These are phyloP conservation scores for Apeltes quadracus DNA, from an alignment of 2,113 vertebrate genomes.

Conservation along the genomic window DNA sequence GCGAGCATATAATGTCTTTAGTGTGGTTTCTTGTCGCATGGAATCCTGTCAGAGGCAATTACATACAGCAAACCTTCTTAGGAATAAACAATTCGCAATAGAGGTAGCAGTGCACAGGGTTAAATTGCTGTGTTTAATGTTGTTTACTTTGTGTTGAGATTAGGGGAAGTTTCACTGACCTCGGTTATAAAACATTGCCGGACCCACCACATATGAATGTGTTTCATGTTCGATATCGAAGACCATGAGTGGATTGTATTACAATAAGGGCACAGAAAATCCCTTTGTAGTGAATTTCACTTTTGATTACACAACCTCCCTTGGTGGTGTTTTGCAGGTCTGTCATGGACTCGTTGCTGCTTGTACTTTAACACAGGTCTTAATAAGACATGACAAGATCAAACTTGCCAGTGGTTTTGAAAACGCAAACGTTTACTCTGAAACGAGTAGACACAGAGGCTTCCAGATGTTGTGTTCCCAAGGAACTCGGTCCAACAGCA, in stretches of 20 bases:
- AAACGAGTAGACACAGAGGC: constrained; percentile 77
- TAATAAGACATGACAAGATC: constrained; percentile 65
- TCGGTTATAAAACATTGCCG: constrained; percentile 38
- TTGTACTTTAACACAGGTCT: constrained; percentile 47
- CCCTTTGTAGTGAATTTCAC: constrained; percentile 30
- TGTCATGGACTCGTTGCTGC: constrained; percentile 32
- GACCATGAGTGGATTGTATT: constrained; percentile 2
- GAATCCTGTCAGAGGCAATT: constrained; percentile 67
- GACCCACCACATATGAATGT: constrained; percentile 39
- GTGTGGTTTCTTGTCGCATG: constrained; percentile 60
- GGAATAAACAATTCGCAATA: constrained; percentile 63
- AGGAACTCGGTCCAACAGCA: constrained; percentile 85
- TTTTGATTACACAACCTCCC: constrained; percentile 37
- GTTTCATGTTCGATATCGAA: constrained; percentile 30
- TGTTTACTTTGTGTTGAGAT: constrained; percentile 58
- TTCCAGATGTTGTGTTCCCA: constrained; percentile 85
- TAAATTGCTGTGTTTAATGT: constrained; percentile 50
- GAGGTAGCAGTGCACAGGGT: constrained; percentile 47
- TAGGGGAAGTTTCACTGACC: constrained; percentile 41
- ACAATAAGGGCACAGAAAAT: constrained; percentile 3
- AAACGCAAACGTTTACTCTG: constrained; percentile 81
- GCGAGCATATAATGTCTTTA: constrained; percentile 42
- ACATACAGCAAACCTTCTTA: constrained; percentile 50
- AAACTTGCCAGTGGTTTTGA: constrained; percentile 51
- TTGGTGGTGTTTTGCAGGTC: constrained; percentile 68